phyloP scores from a whole-genome alignment of 2,888 invertebrate species.

The Noctua janthina region DNA sequence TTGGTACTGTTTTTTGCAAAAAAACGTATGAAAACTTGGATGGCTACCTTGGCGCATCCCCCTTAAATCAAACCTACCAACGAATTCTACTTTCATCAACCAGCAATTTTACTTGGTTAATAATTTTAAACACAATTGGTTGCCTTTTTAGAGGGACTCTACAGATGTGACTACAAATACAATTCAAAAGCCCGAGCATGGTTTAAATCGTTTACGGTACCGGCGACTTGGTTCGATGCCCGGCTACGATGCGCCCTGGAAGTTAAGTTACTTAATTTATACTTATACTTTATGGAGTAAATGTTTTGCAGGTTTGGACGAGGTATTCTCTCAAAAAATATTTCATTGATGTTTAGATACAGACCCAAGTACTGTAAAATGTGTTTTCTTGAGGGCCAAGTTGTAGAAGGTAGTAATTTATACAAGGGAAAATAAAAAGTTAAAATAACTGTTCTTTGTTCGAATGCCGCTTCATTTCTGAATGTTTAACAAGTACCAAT shows the following conservation, averaged over 20 bases:
- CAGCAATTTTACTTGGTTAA: not conserved
- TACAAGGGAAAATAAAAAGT: too few relatives aligned
- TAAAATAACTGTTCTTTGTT: not conserved
- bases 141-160: slow-evolving; percentile 24
- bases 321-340: too few relatives aligned
- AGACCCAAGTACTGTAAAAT: too few relatives aligned
- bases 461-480: not conserved
- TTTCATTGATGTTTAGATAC: too few relatives aligned
- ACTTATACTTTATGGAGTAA: not conserved
- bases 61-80: not conserved
- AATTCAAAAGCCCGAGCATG: slow-evolving; percentile 15
- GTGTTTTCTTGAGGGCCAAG: too few relatives aligned
- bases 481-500: not conserved
- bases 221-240: slow-evolving; percentile 44
- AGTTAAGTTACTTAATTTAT: slow-evolving; percentile 24
- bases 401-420: too few relatives aligned
- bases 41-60: not conserved
- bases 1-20: too few relatives aligned
- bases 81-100: not conserved
- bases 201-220: slow-evolving; percentile 34
- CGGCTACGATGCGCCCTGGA: slow-evolving; percentile 34
- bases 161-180: slow-evolving; percentile 47
- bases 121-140: not conserved
- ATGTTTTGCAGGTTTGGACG: too few relatives aligned
- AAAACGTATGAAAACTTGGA: too few relatives aligned